Evolutionary conservation across 2,888 invertebrate species (phyloP).

Genomic region (Drosophila incognita): DNA sequence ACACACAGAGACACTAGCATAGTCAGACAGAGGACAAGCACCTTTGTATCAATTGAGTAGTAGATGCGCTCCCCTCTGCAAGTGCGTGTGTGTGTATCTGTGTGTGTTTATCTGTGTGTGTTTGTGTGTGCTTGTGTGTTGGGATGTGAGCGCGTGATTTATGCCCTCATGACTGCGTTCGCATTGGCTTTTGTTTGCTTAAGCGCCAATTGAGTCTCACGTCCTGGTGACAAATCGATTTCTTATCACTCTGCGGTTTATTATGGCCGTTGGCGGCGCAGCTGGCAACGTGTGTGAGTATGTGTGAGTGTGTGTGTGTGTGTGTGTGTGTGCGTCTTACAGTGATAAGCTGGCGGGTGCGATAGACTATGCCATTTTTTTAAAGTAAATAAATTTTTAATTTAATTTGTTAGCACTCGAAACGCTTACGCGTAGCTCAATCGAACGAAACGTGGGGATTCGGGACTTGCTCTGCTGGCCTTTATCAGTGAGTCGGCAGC

Average conservation of each 20-base stretch:
- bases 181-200: constrained; percentile 70
- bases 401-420: constrained; percentile 76
- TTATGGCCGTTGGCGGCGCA: constrained; percentile 56
- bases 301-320: constrained; percentile 18
- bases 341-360: constrained; percentile 56
- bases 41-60: constrained; percentile 36
- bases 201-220: constrained; percentile 78
- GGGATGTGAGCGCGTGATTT: constrained; percentile 61
- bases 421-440: constrained; percentile 78
- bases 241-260: constrained; percentile 76
- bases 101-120: constrained; percentile 11
- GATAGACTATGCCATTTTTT: constrained; percentile 44
- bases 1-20: neutral
- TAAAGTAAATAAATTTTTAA: constrained; percentile 77
- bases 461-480: constrained; percentile 38
- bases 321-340: constrained; percentile 22
- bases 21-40: constrained; percentile 35
- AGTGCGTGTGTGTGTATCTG: neutral
- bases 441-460: constrained; percentile 50
- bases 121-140: constrained; percentile 22
- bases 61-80: constrained; percentile 5
- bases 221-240: constrained; percentile 79
- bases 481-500: constrained; percentile 67
- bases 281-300: constrained; percentile 8
- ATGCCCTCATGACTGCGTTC: constrained; percentile 62